Conservation (phyloP, 1,140 invertebrate species). For the Sminthurinus signatus region DNA sequence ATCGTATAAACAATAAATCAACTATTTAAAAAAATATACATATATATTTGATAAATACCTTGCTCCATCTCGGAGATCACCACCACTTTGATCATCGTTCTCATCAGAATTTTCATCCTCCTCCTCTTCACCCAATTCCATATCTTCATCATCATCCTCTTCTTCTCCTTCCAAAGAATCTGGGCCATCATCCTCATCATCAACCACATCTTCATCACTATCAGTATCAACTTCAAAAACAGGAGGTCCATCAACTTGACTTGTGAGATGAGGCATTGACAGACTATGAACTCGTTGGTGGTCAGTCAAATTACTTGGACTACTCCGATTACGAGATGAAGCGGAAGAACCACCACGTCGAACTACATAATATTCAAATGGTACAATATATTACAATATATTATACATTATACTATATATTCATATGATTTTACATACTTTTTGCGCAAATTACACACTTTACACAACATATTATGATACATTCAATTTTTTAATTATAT, state of each 20-base stretch:
- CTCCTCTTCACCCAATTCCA: slow-evolving; percentile 33
- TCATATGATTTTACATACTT: no score
- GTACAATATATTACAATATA: no score
- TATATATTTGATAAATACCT: no score
- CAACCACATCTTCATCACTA: slow-evolving; percentile 15
- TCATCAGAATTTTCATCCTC: slow-evolving; percentile 18
- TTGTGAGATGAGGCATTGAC: not conserved
- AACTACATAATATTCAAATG: no score
- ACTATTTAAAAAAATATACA: no score
- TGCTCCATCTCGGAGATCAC: slow-evolving; percentile 9
- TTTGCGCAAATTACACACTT: no score
- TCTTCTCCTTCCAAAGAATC: slow-evolving; percentile 14
- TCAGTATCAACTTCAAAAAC: slow-evolving; percentile 17
- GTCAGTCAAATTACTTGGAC: not conserved
- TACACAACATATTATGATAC: no score
- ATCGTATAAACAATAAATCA: no score
- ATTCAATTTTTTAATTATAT: no score
- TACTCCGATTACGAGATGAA: slow-evolving; percentile 9
- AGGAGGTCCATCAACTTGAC: not conserved
- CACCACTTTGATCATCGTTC: slow-evolving; percentile 22
- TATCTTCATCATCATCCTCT: slow-evolving; percentile 35
- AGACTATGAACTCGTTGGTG: no score
- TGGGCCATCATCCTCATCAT: slow-evolving; percentile 21
- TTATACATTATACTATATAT: no score
- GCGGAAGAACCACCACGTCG: no score